Conservation (phyloP, 2,113 vertebrate genomes). For the Paracanthobrama guichenoti region DNA sequence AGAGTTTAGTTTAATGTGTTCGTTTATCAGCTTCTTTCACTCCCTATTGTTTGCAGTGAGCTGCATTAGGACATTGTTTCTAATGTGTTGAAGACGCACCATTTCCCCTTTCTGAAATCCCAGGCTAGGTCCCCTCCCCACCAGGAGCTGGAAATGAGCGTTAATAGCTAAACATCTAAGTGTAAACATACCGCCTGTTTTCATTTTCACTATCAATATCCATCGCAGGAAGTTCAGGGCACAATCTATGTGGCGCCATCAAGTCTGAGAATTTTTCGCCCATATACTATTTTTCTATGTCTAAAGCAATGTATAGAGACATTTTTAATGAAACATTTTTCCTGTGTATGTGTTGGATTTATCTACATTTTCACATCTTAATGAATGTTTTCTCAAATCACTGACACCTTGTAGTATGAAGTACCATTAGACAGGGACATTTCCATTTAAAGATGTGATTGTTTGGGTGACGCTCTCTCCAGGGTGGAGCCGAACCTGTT, state of each 20-base stretch:
- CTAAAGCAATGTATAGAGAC: background rate
- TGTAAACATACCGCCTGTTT: constrained; percentile 40
- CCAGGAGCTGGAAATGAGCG: constrained; percentile 23
- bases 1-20: background rate
- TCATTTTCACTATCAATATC: constrained; percentile 45
- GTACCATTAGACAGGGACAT: background rate
- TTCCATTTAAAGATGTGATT: background rate
- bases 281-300: background rate
- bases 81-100: constrained; percentile 42
- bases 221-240: constrained; percentile 44
- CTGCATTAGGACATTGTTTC: constrained; percentile 47
- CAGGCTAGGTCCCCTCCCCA: constrained; percentile 9
- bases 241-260: constrained; percentile 50
- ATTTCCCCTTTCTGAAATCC: constrained; percentile 52
- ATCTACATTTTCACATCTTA: background rate
- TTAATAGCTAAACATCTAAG: constrained; percentile 34
- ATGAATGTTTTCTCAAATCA: background rate
- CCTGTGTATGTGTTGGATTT: background rate
- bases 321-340: background rate
- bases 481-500: background rate
- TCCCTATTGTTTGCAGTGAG: constrained; percentile 55
- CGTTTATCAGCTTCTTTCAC: constrained; percentile 34
- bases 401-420: background rate
- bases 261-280: constrained; percentile 40
- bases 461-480: background rate